Evolutionary conservation across 2,113 vertebrate species (phyloP).

Genomic region (Pontoporia blainvillei): DNA sequence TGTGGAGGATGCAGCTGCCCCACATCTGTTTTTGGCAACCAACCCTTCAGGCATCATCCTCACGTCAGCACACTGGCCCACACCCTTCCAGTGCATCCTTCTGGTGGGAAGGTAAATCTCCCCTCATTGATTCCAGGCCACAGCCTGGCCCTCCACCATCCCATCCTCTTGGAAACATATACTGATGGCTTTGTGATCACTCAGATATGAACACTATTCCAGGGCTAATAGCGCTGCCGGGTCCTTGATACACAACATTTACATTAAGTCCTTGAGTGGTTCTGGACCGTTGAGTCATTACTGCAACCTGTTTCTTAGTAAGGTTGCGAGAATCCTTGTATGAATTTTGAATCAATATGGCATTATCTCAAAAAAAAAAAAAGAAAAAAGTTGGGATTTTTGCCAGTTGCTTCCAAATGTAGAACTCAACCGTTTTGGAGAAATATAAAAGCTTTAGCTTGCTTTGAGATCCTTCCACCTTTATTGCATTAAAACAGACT

Average conservation of each 20-base stretch:
- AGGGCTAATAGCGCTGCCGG: neutral
- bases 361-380: slow-evolving; percentile 29
- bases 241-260: slow-evolving; percentile 33
- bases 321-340: neutral
- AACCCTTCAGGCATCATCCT: neutral
- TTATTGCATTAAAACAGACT: slow-evolving; percentile 5
- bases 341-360: slow-evolving; percentile 48
- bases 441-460: slow-evolving; percentile 26
- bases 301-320: slow-evolving; percentile 26
- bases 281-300: slow-evolving; percentile 39
- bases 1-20: neutral
- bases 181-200: neutral
- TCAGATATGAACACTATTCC: neutral
- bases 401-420: neutral
- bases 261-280: slow-evolving; percentile 1
- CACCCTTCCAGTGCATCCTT: neutral
- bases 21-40: neutral
- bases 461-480: slow-evolving; percentile 18
- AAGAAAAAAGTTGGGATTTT: neutral
- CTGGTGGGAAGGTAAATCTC: neutral
- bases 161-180: neutral
- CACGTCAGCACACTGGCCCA: neutral
- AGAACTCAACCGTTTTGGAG: neutral
- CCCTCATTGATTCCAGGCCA: neutral
- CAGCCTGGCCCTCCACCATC: neutral